Evolutionary conservation across 2,888 invertebrate genomes (phyloP).

Genomic region (Thereva unica): DNA sequence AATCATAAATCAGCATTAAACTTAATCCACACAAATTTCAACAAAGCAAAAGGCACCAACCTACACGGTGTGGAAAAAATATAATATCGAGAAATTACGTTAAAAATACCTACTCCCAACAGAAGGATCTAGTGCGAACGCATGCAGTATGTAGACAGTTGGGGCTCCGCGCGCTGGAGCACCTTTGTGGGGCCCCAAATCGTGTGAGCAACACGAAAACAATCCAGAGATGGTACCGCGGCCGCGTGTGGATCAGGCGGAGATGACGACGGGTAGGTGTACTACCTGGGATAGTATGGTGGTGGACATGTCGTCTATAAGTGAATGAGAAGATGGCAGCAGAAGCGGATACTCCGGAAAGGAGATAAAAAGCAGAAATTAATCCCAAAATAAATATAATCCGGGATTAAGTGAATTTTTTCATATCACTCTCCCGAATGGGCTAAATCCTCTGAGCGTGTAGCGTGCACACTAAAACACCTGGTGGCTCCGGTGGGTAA

Average conservation of each 20-base stretch:
- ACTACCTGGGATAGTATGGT: background rate
- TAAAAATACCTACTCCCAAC: conserved; percentile 30
- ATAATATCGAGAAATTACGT: conserved; percentile 27
- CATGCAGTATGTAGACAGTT: background rate
- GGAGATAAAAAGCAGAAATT: conserved; percentile 43
- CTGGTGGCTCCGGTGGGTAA: conserved; percentile 39
- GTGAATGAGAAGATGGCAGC: conserved; percentile 20
- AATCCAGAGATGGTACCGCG: no score
- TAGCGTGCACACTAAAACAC: conserved; percentile 31
- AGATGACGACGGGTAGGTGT: conserved; percentile 13
- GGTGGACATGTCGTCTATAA: no score
- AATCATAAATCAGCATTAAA: conserved; percentile 46
- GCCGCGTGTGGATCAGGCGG: background rate
- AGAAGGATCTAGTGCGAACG: background rate
- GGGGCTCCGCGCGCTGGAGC: background rate
- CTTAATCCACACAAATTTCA: conserved; percentile 31
- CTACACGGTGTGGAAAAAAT: conserved; percentile 15
- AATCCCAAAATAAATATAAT: conserved; percentile 47
- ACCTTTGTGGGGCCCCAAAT: background rate
- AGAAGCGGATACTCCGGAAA: conserved; percentile 29
- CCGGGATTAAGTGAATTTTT: conserved; percentile 44
- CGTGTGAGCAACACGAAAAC: background rate
- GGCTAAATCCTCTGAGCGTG: conserved; percentile 37
- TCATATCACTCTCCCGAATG: conserved; percentile 37
- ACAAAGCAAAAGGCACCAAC: conserved; percentile 23